Evolutionary conservation across 2,113 vertebrate genomes (phyloP).

Genomic region (Gadus macrocephalus): DNA sequence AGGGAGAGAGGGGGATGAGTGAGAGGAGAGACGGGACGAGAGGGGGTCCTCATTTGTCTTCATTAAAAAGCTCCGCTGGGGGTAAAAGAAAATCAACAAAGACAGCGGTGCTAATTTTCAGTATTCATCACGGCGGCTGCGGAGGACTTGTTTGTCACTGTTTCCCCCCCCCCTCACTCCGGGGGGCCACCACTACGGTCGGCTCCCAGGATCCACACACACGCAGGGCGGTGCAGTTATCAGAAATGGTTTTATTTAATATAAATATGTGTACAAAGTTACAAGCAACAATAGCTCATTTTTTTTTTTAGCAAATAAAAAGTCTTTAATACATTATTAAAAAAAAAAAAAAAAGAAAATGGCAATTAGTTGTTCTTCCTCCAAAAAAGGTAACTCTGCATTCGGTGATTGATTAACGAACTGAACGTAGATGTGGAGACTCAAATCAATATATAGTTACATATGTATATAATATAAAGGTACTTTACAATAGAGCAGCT

Average conservation of each 20-base stretch:
- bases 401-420: conserved; percentile 65
- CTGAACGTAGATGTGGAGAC: conserved; percentile 50
- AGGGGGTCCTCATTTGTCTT: conserved; percentile 69
- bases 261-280: conserved; percentile 86
- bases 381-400: conserved; percentile 54
- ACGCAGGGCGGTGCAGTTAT: conserved; percentile 54
- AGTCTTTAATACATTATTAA: conserved; percentile 73
- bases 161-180: conserved; percentile 26
- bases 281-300: conserved; percentile 78
- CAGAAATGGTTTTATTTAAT: conserved; percentile 83
- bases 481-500: conserved; percentile 78
- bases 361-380: conserved; percentile 65
- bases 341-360: conserved; percentile 65
- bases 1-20: neutral
- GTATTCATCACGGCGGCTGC: conserved; percentile 66
- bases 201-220: conserved; percentile 31
- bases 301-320: conserved; percentile 70
- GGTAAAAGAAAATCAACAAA: conserved; percentile 68
- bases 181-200: conserved; percentile 18
- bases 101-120: conserved; percentile 70
- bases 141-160: conserved; percentile 55
- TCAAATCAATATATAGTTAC: conserved; percentile 65
- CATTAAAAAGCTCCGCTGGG: conserved; percentile 68
- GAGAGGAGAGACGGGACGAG: conserved; percentile 41
- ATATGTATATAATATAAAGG: conserved; percentile 75